These are phyloP conservation scores for Ephydatia muelleri DNA, from an alignment of 37 sponge, comb jelly and placozoan genomes.

Conservation along the genomic window DNA sequence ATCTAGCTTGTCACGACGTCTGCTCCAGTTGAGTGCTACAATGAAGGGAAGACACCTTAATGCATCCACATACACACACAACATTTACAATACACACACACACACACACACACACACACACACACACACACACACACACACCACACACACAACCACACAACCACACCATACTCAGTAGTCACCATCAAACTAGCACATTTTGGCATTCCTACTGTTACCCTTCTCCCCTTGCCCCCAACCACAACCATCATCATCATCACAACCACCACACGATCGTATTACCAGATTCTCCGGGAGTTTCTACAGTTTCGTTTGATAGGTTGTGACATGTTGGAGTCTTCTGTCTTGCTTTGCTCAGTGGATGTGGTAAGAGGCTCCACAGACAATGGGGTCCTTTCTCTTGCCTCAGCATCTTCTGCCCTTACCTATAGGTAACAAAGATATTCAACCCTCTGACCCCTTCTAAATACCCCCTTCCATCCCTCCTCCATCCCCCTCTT, in stretches of 20 bases:
- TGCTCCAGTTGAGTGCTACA: slow-evolving; percentile 47
- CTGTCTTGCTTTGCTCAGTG: not conserved
- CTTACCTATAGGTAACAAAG: no score
- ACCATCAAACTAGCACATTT: not conserved
- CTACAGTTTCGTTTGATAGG: no score
- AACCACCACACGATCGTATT: no score
- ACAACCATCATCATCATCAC: no score
- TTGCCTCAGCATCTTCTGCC: no score
- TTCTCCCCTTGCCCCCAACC: no score
- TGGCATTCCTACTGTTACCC: no score
- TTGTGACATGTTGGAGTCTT: not conserved
- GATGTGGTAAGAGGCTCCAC: not conserved
- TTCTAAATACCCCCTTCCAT: no score
- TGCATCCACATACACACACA: not conserved
- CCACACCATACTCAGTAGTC: not conserved
- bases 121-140: slow-evolving; percentile 8
- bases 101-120: not conserved
- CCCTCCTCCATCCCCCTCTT: no score
- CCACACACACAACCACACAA: not conserved
- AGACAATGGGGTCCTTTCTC: not conserved
- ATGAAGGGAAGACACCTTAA: not conserved
- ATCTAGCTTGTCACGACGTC: slow-evolving; percentile 48
- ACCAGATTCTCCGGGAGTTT: no score
- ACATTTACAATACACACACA: not conserved
- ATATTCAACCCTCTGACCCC: no score